These are phyloP conservation scores for Lucinisca nassula DNA, from an alignment of 2,888 invertebrate genomes.

Conservation along the genomic window DNA sequence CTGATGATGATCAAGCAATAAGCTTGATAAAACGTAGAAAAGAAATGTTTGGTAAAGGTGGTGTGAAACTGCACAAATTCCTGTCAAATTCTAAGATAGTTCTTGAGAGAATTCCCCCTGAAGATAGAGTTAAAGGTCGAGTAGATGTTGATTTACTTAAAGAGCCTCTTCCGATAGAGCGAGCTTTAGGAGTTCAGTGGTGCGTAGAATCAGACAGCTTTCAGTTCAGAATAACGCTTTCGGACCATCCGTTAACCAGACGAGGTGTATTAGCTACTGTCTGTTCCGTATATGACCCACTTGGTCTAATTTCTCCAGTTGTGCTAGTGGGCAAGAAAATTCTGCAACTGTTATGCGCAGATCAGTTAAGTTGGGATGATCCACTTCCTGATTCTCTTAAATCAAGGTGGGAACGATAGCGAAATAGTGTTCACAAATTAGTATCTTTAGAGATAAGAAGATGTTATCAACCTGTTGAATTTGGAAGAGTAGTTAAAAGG, in stretches of 20 bases:
- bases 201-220: constrained; percentile 67
- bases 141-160: constrained; percentile 18
- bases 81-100: constrained; percentile 68
- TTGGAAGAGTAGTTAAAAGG: constrained; percentile 40
- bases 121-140: constrained; percentile 53
- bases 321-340: constrained; percentile 66
- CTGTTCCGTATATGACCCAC: constrained; percentile 69
- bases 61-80: constrained; percentile 69
- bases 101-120: constrained; percentile 39
- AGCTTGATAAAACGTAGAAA: constrained; percentile 39
- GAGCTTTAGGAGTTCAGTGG: constrained; percentile 70
- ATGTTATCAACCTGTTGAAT: constrained; percentile 58
- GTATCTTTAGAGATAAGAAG: constrained; percentile 32
- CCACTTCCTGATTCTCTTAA: constrained; percentile 60
- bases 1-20: constrained; percentile 48
- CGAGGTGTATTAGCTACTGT: constrained; percentile 68
- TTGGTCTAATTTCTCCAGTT: constrained; percentile 72
- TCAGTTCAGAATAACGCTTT: constrained; percentile 56
- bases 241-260: constrained; percentile 60
- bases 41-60: constrained; percentile 57
- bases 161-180: constrained; percentile 55
- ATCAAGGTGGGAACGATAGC: constrained; percentile 64
- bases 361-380: constrained; percentile 68
- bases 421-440: constrained; percentile 30
- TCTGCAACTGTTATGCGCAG: constrained; percentile 66